These are phyloP conservation scores for Limnothrissa miodon DNA, from an alignment of 2,113 vertebrate species.

Conservation along the genomic window DNA sequence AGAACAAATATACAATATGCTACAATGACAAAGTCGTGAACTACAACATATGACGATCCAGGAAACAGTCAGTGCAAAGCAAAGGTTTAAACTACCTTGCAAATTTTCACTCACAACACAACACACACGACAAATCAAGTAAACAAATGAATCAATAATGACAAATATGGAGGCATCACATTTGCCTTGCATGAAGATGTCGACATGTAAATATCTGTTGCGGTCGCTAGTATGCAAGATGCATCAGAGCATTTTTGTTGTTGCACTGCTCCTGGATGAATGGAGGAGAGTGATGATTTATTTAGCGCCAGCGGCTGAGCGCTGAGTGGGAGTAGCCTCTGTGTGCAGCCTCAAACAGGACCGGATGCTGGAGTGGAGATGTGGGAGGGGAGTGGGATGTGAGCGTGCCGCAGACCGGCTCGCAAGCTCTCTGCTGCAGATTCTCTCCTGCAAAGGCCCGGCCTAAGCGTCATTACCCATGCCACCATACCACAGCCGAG, in stretches of 20 bases:
- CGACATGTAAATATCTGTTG: background rate
- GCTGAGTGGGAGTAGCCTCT: background rate
- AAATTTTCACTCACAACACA: too few species aligned
- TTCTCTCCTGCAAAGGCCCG: background rate
- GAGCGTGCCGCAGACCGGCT: background rate
- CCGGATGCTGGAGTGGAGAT: background rate
- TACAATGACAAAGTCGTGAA: background rate
- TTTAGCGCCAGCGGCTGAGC: background rate
- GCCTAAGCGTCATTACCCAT: background rate
- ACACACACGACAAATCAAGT: background rate
- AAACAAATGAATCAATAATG: background rate
- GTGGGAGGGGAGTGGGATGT: background rate
- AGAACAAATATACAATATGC: background rate
- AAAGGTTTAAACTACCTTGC: too few species aligned
- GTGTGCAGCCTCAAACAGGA: background rate
- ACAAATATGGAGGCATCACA: background rate
- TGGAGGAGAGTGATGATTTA: background rate
- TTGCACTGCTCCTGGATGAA: background rate
- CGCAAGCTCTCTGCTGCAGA: background rate
- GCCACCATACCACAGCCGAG: too few species aligned
- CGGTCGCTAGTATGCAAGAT: background rate
- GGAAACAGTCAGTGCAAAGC: too few species aligned
- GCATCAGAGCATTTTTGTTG: background rate
- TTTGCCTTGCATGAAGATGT: background rate
- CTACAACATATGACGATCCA: background rate